Evolutionary conservation across 2,113 vertebrate genomes (phyloP), one percentile per base, ranked within the genome.

Genomic region (Labrus mixtus): DNA sequence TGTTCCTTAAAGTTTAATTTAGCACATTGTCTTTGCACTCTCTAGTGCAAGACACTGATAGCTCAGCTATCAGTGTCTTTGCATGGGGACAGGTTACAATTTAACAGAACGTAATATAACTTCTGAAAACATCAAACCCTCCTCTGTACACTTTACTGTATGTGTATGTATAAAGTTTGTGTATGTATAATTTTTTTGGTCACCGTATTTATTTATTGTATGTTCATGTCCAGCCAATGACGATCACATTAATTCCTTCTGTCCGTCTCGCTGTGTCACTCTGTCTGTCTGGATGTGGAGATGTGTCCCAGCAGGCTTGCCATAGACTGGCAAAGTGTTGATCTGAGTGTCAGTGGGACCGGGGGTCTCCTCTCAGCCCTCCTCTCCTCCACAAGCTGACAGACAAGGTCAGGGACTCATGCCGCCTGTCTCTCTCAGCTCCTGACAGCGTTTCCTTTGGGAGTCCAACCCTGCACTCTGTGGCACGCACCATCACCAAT

Each of bases 341-440:
- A 91, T 93, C 79, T 68, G 77, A 77, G 87, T 92, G 90, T 91
- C 86, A 88, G 45, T 69, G 82, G 88, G 80, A 85, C 43, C 23
- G 70, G 78, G 72, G 90, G 82, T 86, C 85, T 87, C 87, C 70
- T 76, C 72, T 56, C 80, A 77, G 78, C 69, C 73, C 80, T 89
- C 74, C 77, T 72, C 81, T 85, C 72, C 64, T 83, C 67, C 81
- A 84, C 84, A 84, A 61, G 83, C 89, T 94, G 94, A 95, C 94
- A 94, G 94, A 89, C 87, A 92, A 95, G 94, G 94, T 95, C 95
- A 95, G 84, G 69, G 88, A 84, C 90, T 87, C 90, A 87, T 91
- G 83, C 84, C 43, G 83, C 80, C 88, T 78, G 85, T 92, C 91
- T 92, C 87, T 87, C 76, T 78, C 54, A 46, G 79, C 82, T 87